Evolutionary conservation across 2,113 vertebrate species (phyloP), one percentile per base, ranked within the genome.

Genomic region (Zosterops hypoxanthus): DNA sequence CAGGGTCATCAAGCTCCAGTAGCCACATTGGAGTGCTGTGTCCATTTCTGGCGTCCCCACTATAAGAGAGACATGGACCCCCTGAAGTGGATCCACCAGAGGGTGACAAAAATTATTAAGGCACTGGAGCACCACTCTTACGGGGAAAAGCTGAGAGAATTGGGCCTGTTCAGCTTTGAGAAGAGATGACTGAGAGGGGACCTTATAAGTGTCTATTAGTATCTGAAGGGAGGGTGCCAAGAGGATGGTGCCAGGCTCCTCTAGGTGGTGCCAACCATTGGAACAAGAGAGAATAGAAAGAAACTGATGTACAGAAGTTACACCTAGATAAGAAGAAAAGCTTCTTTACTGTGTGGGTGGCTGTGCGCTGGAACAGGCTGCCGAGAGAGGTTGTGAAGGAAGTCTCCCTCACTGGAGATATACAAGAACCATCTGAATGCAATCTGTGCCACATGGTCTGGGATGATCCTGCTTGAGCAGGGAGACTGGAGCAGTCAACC

Each of bases 61-160:
- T 26, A 14, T 9, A n/a, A 21, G 46, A 53, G n/a, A 39, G 5
- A 22, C 28, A 10, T 5, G 7, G 25, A 60, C 1, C 4, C 2
- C 14, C n/a, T 19, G 14, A 28, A 68, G 29, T 0, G 0, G 34
- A 18, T 69, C 24, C 25, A 34, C 8, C 0, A 0, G 8, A 41
- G 8, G 3, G 14, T 61, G 17, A 33, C 17, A 76, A 34, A 61
- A 47, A 34, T 28, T 0, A 33, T n/a, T 9, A 42, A 47, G 21
- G 12, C 9, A 5, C 17, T 47, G 39, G 2, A 47, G 5, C 25
- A 68, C 6, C 11, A 41, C 13, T 61, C 9, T 26, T 47, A 26
- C 6, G 8, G 24, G 23, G 11, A 60, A 69, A 47, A 46, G 11
- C 12, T 55, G 41, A 61, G n/a, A 52, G 10, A 69, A 5, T 10